A percentile compares a stretch with the other conserved stretches of the same genome.
Conservation (phyloP, 2,888 invertebrate genomes). For the Rhorus exstirpatorius region DNA sequence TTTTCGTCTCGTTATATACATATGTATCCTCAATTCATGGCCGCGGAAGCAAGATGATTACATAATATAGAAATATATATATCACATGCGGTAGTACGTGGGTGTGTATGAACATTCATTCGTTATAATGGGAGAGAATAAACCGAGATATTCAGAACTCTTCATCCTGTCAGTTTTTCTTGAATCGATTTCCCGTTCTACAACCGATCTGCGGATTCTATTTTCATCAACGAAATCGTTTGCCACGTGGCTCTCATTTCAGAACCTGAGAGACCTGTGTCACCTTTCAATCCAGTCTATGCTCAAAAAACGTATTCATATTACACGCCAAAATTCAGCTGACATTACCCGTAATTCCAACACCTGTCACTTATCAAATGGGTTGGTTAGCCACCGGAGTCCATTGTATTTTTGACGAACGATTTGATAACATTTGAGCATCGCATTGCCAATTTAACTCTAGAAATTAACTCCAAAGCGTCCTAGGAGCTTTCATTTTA, state of each 20-base stretch:
- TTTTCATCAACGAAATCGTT: conserved; percentile 26
- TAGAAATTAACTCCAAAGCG: background rate
- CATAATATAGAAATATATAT: no score
- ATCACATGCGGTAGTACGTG: conserved; percentile 2
- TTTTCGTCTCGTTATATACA: conserved; percentile 32
- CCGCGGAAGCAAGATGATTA: no score
- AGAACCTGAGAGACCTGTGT: background rate
- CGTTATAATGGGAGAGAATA: conserved; percentile 43
- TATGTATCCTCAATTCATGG: no score
- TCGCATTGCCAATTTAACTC: background rate
- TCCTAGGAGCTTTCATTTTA: no score
- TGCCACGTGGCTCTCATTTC: background rate
- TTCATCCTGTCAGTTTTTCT: conserved; percentile 12
- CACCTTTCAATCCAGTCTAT: background rate
- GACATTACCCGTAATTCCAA: background rate
- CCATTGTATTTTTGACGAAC: background rate
- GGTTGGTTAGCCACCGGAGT: background rate
- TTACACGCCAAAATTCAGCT: background rate
- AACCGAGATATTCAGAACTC: conserved; percentile 10
- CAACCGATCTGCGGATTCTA: conserved; percentile 11
- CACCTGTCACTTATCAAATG: background rate
- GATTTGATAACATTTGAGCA: background rate
- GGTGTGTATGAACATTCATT: conserved; percentile 28
- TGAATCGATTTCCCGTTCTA: conserved; percentile 25
- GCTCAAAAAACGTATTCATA: background rate